Conservation (phyloP, 2,113 vertebrate species). For the Archocentrus centrarchus region DNA sequence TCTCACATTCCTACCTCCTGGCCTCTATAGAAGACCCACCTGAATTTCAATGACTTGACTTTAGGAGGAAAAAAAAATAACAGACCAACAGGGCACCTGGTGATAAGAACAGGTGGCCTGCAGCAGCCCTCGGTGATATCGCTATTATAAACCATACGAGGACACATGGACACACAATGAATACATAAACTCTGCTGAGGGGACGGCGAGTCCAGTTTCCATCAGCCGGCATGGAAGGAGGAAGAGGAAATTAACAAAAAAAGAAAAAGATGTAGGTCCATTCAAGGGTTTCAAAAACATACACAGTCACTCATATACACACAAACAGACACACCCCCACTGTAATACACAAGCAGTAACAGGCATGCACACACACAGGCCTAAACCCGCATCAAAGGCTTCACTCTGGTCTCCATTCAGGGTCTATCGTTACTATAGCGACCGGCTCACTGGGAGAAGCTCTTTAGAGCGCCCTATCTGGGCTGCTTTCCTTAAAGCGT, state of each 20-base stretch:
- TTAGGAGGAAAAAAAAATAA: background rate
- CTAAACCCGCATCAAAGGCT: conserved; percentile 71
- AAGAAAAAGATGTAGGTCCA: conserved; percentile 16
- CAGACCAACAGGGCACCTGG: conserved; percentile 29
- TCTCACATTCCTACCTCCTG: background rate
- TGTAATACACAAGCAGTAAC: conserved; percentile 31
- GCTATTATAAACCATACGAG: conserved; percentile 55
- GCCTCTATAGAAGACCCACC: conserved; percentile 10
- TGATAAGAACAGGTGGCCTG: conserved; percentile 56
- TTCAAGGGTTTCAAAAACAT: conserved; percentile 31
- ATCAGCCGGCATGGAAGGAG: background rate
- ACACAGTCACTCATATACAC: conserved; percentile 31
- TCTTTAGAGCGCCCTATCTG: conserved; percentile 69
- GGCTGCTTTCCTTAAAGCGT: conserved; percentile 63
- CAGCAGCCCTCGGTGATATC: conserved; percentile 45
- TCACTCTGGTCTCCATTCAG: conserved; percentile 71
- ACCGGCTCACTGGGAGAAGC: conserved; percentile 67
- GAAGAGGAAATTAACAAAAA: background rate
- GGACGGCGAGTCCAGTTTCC: background rate
- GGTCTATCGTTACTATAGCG: conserved; percentile 75
- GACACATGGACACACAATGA: conserved; percentile 44
- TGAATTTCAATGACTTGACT: conserved; percentile 46
- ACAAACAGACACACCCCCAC: conserved; percentile 33
- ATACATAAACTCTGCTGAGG: conserved; percentile 38
- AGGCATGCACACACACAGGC: conserved; percentile 45